These are phyloP conservation scores for Caenorhabditis sinica DNA, from an alignment of 2,888 invertebrate species.

Conservation along the genomic window DNA sequence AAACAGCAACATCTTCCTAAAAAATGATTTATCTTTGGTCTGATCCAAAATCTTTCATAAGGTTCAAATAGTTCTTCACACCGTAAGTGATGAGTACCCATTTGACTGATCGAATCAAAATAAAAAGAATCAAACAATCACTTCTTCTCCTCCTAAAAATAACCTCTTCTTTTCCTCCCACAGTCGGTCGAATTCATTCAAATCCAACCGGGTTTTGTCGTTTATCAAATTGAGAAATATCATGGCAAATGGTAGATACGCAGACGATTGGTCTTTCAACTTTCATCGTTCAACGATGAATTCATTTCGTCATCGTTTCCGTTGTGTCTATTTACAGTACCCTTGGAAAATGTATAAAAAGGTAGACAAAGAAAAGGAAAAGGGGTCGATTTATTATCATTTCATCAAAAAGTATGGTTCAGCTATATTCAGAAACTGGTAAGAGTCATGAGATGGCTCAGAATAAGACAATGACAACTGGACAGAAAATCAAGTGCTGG, in stretches of 20 bases:
- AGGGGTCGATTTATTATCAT: background rate
- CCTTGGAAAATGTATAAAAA: conserved; percentile 20
- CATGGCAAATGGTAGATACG: background rate
- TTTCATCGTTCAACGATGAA: conserved; percentile 55
- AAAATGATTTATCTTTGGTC: background rate
- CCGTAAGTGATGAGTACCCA: background rate
- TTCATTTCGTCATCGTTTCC: conserved; percentile 31
- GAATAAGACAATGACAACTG: conserved; percentile 42
- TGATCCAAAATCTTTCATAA: background rate
- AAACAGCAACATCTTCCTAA: background rate
- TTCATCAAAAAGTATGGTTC: background rate
- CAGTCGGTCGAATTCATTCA: conserved; percentile 11
- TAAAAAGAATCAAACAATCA: conserved; percentile 32
- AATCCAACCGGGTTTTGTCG: conserved; percentile 24
- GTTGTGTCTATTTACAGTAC: conserved; percentile 40
- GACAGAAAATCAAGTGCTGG: conserved; percentile 61
- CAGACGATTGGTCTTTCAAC: conserved; percentile 48
- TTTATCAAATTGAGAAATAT: conserved; percentile 7
- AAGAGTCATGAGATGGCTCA: background rate
- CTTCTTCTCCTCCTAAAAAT: conserved; percentile 14
- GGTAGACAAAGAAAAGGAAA: conserved; percentile 3
- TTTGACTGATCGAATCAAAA: background rate
- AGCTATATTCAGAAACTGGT: conserved; percentile 17
- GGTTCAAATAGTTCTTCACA: background rate
- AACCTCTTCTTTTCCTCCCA: background rate